Evolutionary conservation across 2,888 invertebrate genomes (phyloP).

Genomic region (Xestia rhomboidea): DNA sequence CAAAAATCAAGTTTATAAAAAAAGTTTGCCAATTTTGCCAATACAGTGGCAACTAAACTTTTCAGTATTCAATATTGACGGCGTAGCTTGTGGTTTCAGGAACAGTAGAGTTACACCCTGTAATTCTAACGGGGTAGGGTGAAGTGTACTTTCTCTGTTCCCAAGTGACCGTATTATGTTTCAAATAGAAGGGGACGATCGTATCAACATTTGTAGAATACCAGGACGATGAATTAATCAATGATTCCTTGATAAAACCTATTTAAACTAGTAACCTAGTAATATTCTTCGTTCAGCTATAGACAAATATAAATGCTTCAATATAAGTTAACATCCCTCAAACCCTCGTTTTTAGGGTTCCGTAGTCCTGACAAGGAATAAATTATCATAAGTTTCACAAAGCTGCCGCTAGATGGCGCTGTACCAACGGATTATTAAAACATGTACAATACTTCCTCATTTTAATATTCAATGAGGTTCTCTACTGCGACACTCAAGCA

Average conservation of each 20-base stretch:
- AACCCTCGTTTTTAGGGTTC: no score
- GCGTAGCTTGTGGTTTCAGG: constrained; percentile 22
- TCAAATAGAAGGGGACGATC: constrained; percentile 31
- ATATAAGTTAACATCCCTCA: background rate
- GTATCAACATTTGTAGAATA: constrained; percentile 30
- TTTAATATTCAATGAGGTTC: constrained; percentile 72
- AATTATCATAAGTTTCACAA: no score
- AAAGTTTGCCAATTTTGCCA: background rate
- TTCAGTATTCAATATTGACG: constrained; percentile 21
- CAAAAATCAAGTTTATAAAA: background rate
- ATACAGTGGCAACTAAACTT: background rate
- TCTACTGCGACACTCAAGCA: constrained; percentile 56
- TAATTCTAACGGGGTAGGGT: constrained; percentile 30
- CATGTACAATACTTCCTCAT: constrained; percentile 55
- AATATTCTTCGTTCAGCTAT: background rate
- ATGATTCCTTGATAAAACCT: background rate
- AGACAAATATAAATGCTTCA: background rate
- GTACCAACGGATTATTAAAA: no score
- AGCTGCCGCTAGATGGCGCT: no score
- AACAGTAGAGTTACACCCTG: constrained; percentile 27
- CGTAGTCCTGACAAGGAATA: no score
- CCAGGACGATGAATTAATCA: background rate
- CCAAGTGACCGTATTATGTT: constrained; percentile 46
- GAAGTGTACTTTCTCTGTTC: constrained; percentile 23
- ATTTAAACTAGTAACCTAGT: background rate